Percentiles rank a stretch among this genome's conserved stretches.
Evolutionary conservation across 2,113 vertebrate genomes (phyloP).

Genomic region (Etheostoma cragini): DNA sequence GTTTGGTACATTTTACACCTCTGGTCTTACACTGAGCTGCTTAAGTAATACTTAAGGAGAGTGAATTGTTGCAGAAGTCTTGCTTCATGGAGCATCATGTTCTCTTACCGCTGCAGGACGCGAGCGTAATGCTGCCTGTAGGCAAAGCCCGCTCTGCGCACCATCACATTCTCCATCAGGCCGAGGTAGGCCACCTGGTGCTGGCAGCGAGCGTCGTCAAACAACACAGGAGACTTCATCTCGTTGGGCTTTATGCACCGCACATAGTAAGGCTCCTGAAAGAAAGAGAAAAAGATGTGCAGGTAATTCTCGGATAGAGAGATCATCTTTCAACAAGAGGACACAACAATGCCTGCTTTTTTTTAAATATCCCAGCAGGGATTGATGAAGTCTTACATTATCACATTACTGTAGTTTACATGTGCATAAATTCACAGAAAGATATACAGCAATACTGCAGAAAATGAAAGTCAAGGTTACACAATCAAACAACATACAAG

Average conservation of each 20-base stretch:
- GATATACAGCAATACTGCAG: not conserved
- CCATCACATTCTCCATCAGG: slow-evolving; percentile 93
- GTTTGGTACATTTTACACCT: not conserved
- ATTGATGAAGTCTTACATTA: not conserved
- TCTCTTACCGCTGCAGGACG: slow-evolving; percentile 90
- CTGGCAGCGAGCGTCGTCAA: slow-evolving; percentile 87
- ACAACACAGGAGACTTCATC: slow-evolving; percentile 85
- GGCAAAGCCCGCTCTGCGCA: slow-evolving; percentile 93
- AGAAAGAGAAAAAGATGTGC: not conserved
- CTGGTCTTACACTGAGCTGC: not conserved
- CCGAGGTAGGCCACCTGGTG: slow-evolving; percentile 95
- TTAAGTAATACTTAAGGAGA: not conserved
- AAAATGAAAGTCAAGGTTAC: not conserved
- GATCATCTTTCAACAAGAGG: not conserved
- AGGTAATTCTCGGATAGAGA: not conserved
- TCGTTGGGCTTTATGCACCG: slow-evolving; percentile 96
- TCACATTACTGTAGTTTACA: not conserved
- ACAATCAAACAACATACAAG: not conserved
- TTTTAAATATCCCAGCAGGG: not conserved
- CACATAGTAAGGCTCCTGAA: slow-evolving; percentile 94
- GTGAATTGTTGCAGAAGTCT: not conserved
- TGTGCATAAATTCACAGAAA: not conserved
- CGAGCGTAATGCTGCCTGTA: slow-evolving; percentile 91
- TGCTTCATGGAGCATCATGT: not conserved
- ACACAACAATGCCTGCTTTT: not conserved